Percentiles rank a stretch among this genome's conserved stretches.
Conservation (phyloP, 2,113 vertebrate species). For the Tetrax tetrax region DNA sequence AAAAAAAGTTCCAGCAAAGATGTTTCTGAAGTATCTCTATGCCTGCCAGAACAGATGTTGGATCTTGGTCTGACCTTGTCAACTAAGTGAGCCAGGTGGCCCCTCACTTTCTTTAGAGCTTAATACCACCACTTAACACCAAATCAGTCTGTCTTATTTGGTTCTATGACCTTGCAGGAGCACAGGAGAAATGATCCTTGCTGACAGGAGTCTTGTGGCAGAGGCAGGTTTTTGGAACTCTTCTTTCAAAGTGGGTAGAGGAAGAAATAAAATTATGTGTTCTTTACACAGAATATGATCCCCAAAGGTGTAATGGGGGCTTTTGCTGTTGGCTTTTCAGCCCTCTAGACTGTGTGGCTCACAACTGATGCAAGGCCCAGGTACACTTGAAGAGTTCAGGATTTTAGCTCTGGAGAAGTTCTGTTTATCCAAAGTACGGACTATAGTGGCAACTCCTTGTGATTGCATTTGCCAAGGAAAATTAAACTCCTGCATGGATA, state of each 20-base stretch:
- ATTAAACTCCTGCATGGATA: not conserved
- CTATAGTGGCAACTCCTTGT: not conserved
- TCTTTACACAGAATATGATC: not conserved
- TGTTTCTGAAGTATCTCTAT: not conserved
- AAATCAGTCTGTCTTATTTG: not conserved
- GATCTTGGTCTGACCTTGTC: not conserved
- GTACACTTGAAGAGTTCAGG: not conserved
- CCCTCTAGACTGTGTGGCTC: not conserved
- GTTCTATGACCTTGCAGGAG: not conserved
- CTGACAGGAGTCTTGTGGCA: not conserved
- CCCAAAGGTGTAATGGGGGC: not conserved
- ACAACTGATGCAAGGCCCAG: not conserved
- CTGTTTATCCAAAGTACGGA: not conserved
- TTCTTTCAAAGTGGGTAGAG: not conserved
- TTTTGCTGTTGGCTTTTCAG: not conserved
- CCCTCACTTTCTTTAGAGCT: not conserved
- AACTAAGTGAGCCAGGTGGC: not conserved
- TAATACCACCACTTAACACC: not conserved
- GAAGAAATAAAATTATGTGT: not conserved
- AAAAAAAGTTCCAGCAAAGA: not conserved
- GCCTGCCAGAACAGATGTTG: not conserved
- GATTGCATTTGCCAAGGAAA: not conserved
- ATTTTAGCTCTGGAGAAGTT: not conserved
- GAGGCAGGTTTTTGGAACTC: not conserved
- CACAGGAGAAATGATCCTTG: not conserved